Evolutionary conservation across 2,797 vertebrate species (phyloP), one percentile per base, ranked within the genome.

Genomic region (Phrynocephalus vlangalii): DNA sequence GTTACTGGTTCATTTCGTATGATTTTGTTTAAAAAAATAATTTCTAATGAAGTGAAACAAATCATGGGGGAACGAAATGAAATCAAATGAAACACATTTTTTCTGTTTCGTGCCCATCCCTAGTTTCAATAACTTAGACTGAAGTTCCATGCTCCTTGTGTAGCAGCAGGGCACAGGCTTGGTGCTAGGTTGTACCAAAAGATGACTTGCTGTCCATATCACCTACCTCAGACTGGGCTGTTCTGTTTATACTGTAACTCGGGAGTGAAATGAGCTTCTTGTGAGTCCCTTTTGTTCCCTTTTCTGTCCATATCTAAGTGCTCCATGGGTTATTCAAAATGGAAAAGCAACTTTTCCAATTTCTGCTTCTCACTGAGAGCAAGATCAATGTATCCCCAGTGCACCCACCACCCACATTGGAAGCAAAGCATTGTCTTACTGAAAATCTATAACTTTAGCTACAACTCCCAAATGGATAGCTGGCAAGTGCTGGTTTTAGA

Each of bases 401-500:
- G 38, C 38, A 44, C 38, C 60, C 60, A 18, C 60, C 60, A 44
- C 38, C 16, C 16, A 26, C 63, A 20, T 67, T 82, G 11, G 81
- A 50, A 82, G 26, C 38, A 50, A 82, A 68, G 67, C 26, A 83
- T n/a, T 91, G 26, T 28, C 26, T 24, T 8, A 86, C 87, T 88
- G 90, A 81, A 30, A 90, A 82, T 38, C 82, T 28, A 16, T 60
- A 79, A n/a, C 15, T 18, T 56, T n/a, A 80, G n/a, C 83, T 86
- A 86, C 93, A 71, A 30, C 26, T 83, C 38, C 66, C 28, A 26
- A 70, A 70, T 26, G 71, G 48, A 60, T 52, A 80, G 18, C n/a
- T 60, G 67, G 79, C 48, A 72, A 80, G 22, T 68, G 56, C 33
- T 48, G 71, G 13, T 56, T 56, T 56, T 56, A 56, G 52, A 13